Conservation (phyloP, 2,797 vertebrate genomes). For the Phoxinus dragarum region DNA sequence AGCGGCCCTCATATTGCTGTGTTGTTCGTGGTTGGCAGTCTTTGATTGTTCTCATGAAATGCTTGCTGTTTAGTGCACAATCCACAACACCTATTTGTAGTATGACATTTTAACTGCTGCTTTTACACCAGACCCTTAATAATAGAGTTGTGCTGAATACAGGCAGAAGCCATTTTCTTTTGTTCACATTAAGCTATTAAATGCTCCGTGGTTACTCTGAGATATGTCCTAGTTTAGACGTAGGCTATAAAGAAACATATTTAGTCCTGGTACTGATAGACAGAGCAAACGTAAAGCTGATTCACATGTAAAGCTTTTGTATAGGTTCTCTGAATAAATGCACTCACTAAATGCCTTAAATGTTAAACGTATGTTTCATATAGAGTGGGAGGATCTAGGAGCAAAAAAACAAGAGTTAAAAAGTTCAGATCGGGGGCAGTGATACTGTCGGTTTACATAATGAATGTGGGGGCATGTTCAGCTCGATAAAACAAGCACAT, state of each 20-base stretch:
- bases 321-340: neutral
- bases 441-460: neutral
- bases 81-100: slow-evolving; percentile 40
- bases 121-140: slow-evolving; percentile 37
- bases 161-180: slow-evolving; percentile 24
- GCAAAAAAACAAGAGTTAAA: slow-evolving; percentile 1
- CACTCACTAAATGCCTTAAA: slow-evolving; percentile 3
- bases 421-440: neutral
- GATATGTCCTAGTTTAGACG: neutral
- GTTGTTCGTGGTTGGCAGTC: slow-evolving; percentile 30
- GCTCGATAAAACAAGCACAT: neutral
- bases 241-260: neutral
- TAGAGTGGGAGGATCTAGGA: slow-evolving; percentile 1
- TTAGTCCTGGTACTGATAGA: neutral
- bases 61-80: slow-evolving; percentile 51
- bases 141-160: slow-evolving; percentile 35
- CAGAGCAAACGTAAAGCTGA: slow-evolving; percentile 3
- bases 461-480: slow-evolving; percentile 12
- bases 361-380: slow-evolving; percentile 7
- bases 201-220: neutral
- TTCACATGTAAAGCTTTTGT: neutral
- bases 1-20: slow-evolving; percentile 13
- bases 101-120: slow-evolving; percentile 51
- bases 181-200: slow-evolving; percentile 35
- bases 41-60: slow-evolving; percentile 45